Evolutionary conservation across 2,888 invertebrate species (phyloP).

Genomic region (Pristionchus entomophagus): DNA sequence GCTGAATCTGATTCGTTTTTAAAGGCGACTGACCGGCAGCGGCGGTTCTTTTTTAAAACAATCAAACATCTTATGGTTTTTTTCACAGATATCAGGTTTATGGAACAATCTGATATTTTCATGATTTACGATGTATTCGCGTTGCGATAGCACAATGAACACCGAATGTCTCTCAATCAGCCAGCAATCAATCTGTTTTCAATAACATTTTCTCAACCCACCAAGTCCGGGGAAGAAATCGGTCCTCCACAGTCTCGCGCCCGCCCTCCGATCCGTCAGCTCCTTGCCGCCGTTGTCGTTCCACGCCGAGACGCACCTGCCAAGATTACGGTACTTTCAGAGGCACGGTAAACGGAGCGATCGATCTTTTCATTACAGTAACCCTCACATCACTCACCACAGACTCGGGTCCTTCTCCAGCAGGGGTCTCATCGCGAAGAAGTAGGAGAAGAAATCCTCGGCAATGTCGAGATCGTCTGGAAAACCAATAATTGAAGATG

Average conservation of each 20-base stretch:
- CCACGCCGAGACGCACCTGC: constrained; percentile 95
- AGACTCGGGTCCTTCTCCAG: constrained; percentile 88
- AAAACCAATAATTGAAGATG: not conserved
- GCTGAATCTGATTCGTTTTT: too few relatives aligned
- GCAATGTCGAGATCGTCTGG: constrained; percentile 96
- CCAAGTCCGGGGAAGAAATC: constrained; percentile 92
- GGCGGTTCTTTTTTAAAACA: too few relatives aligned
- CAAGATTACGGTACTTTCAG: not conserved
- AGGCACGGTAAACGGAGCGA: too few relatives aligned
- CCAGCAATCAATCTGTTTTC: too few relatives aligned
- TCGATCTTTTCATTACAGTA: not conserved
- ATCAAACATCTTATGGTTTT: too few relatives aligned
- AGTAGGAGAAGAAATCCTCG: constrained; percentile 97
- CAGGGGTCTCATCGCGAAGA: constrained; percentile 90
- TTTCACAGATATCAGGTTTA: too few relatives aligned
- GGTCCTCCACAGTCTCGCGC: constrained; percentile 86
- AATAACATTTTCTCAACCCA: too few relatives aligned
- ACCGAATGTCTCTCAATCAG: too few relatives aligned
- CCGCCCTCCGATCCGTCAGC: constrained; percentile 35
- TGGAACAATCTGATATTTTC: too few relatives aligned
- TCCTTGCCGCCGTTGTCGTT: constrained; percentile 89
- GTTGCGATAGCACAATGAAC: too few relatives aligned
- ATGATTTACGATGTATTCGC: too few relatives aligned
- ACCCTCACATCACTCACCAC: constrained; percentile 80
- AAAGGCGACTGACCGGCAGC: too few relatives aligned